Evolutionary conservation across 2,797 vertebrate species (phyloP).

Genomic region (Muscicapa striata): DNA sequence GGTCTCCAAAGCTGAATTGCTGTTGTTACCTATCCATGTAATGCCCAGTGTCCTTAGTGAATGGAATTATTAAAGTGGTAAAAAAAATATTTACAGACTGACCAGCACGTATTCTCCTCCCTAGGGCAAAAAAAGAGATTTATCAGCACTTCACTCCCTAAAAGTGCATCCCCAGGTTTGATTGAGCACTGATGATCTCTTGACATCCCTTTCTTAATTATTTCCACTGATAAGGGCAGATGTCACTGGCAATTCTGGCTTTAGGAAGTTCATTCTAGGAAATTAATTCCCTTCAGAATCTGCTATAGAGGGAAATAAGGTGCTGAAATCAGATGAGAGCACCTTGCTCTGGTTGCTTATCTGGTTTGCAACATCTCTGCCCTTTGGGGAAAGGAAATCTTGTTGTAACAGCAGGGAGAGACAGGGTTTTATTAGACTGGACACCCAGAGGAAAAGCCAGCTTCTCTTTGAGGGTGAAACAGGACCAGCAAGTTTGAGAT

Average conservation of each 20-base stretch:
- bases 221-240: neutral
- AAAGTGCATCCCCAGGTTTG: neutral
- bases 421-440: neutral
- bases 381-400: neutral
- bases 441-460: neutral
- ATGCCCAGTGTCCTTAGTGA: neutral
- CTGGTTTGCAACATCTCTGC: neutral
- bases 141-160: neutral
- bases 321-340: neutral
- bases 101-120: neutral
- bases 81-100: neutral
- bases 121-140: neutral
- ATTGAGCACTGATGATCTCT: neutral
- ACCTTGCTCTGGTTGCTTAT: neutral
- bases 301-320: accelerated
- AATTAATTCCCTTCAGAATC: neutral
- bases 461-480: neutral
- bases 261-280: neutral
- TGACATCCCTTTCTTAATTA: neutral
- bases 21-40: neutral
- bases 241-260: neutral
- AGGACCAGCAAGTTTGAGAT: neutral
- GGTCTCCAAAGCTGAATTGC: neutral
- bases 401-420: neutral
- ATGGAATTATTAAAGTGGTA: neutral